Conservation (phyloP, 37 sponge, comb jelly and placozoan genomes). For the Ephydatia muelleri region DNA sequence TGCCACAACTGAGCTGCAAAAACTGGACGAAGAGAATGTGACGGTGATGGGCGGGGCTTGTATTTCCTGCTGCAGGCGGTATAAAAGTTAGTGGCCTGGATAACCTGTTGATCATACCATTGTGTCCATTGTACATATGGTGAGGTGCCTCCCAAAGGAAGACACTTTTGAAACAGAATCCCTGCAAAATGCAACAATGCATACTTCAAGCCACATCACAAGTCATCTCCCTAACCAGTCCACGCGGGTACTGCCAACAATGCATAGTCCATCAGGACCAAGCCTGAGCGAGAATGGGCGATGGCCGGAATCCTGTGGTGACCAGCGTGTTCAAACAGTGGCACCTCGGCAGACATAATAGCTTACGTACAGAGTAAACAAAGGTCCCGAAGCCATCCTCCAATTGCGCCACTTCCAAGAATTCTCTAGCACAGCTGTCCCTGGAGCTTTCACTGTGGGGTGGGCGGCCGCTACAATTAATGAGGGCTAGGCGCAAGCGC, state of each 20-base stretch:
- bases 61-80: background rate
- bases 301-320: constrained; percentile 8
- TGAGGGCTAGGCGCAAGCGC: background rate
- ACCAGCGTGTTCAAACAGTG: constrained; percentile 1
- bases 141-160: background rate
- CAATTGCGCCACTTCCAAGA: constrained; percentile 54
- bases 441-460: constrained; percentile 33
- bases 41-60: background rate
- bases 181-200: background rate
- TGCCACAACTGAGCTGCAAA: background rate
- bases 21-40: background rate
- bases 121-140: background rate
- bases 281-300: constrained; percentile 21
- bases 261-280: constrained; percentile 18
- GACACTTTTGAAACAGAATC: background rate
- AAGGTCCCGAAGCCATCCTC: constrained; percentile 44
- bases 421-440: constrained; percentile 46
- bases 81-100: background rate
- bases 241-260: background rate
- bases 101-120: background rate
- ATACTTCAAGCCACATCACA: background rate
- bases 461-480: background rate
- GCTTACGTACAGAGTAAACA: constrained; percentile 49
- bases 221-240: background rate
- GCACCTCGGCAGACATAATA: background rate